Evolutionary conservation across 2,797 vertebrate species (phyloP).

Genomic region (Peromyscus aztecus): DNA sequence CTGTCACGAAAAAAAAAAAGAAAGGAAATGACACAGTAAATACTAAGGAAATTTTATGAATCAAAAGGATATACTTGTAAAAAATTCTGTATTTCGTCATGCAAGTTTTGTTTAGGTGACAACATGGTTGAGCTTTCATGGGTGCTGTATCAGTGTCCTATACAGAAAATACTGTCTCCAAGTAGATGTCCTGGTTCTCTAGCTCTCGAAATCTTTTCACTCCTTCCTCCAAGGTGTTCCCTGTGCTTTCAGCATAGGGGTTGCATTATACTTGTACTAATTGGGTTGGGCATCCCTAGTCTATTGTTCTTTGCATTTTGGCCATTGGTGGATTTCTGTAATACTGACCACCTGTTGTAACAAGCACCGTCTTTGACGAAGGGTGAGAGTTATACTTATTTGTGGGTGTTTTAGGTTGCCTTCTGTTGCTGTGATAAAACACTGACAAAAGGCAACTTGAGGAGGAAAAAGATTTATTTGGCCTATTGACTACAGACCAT

Average conservation of each 20-base stretch:
- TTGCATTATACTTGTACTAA: not conserved
- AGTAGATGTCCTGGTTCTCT: no score
- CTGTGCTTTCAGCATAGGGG: no score
- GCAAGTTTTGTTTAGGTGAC: not conserved
- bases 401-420: not conserved
- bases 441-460: not conserved
- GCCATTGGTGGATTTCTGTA: not conserved
- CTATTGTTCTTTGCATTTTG: not conserved
- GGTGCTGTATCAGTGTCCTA: not conserved
- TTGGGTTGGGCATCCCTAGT: not conserved
- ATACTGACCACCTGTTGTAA: no score
- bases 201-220: no score
- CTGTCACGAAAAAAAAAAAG: no score
- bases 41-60: not conserved
- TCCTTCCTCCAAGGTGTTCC: no score
- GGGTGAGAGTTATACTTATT: not conserved
- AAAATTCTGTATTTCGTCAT: no score
- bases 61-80: not conserved
- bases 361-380: not conserved
- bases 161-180: not conserved
- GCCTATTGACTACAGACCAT: not conserved
- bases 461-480: not conserved
- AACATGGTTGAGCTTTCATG: not conserved
- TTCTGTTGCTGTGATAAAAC: not conserved
- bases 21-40: not conserved